These are phyloP conservation scores for Petrocephalus sullivani DNA, from an alignment of 2,797 vertebrate genomes.

Conservation along the genomic window DNA sequence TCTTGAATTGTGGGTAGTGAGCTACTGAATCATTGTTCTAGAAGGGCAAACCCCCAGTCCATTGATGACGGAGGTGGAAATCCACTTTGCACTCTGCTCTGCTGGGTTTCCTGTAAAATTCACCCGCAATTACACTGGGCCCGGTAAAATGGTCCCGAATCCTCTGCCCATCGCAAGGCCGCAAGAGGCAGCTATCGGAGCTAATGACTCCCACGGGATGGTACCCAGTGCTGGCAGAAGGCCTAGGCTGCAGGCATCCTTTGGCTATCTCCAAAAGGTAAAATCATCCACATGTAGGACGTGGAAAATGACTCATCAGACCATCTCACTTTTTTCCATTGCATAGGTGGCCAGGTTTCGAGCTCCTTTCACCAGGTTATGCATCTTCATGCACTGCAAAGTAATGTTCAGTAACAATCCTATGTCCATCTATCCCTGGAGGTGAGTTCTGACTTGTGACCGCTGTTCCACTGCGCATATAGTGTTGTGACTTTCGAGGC, in stretches of 20 bases:
- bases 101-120: neutral
- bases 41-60: neutral
- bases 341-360: neutral
- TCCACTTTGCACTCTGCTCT: neutral
- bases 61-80: constrained; percentile 1
- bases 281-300: constrained; percentile 1
- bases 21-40: neutral
- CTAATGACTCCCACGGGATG: neutral
- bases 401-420: neutral
- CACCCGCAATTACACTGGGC: neutral
- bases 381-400: neutral
- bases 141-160: neutral
- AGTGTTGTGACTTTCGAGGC: neutral
- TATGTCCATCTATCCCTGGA: neutral
- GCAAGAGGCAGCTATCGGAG: neutral
- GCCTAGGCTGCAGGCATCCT: neutral
- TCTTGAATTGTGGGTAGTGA: neutral
- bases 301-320: neutral
- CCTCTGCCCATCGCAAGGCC: neutral
- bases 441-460: neutral
- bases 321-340: neutral
- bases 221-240: neutral
- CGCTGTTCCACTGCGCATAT: neutral
- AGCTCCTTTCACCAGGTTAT: neutral
- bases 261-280: neutral